A percentile compares a stretch with the other conserved stretches of the same genome.
These are phyloP conservation scores for Sialia sialis DNA, from an alignment of 2,113 vertebrate genomes.

Conservation along the genomic window DNA sequence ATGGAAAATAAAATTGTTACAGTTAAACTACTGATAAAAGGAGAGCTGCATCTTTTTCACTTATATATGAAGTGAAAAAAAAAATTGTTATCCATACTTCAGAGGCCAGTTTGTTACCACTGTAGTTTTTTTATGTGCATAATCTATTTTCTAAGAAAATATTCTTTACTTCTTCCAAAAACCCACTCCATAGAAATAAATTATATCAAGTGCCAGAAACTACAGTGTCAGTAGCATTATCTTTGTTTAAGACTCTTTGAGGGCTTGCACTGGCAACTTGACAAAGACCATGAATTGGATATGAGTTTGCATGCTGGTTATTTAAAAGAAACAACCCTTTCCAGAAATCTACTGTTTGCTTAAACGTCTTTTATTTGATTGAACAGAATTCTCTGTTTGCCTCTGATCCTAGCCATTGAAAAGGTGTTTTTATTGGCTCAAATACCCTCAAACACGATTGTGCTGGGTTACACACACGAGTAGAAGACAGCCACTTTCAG, in stretches of 20 bases:
- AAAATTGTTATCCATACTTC: background rate
- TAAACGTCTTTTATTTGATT: slow-evolving; percentile 8
- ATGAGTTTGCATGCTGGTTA: background rate
- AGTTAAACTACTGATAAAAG: background rate
- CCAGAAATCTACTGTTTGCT: slow-evolving; percentile 23
- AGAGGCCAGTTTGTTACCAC: background rate
- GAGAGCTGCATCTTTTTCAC: background rate
- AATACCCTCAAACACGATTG: background rate
- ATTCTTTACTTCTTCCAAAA: background rate
- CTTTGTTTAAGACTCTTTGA: background rate
- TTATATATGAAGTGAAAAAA: background rate
- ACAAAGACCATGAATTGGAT: background rate
- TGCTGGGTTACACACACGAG: background rate
- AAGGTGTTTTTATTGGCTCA: slow-evolving; percentile 35
- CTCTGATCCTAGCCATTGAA: background rate
- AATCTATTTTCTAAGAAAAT: background rate
- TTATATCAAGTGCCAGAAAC: background rate
- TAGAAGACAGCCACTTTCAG: background rate
- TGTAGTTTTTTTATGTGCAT: background rate
- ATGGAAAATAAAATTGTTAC: background rate
- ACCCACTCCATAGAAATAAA: background rate
- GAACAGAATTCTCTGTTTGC: slow-evolving; percentile 34
- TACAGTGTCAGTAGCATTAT: background rate
- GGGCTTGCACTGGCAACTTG: background rate
- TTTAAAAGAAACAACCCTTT: background rate